Percentiles rank a stretch among this genome's conserved stretches.
These are phyloP conservation scores for Psittacula cyanocephala DNA, from an alignment of 2,113 vertebrate species.

Conservation along the genomic window DNA sequence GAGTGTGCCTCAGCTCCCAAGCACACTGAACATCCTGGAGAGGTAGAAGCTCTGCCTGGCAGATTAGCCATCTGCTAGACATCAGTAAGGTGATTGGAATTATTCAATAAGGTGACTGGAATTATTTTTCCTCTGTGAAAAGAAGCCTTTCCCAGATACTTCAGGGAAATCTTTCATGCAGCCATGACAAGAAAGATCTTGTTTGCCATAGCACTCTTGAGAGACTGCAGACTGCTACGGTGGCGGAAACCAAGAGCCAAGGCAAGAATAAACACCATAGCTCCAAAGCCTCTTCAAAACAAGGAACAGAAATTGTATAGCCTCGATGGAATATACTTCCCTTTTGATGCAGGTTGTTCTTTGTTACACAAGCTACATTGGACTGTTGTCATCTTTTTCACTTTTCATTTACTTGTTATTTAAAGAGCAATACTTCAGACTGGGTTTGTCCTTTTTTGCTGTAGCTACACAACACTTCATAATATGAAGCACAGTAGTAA, in stretches of 20 bases:
- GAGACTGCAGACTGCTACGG: not conserved
- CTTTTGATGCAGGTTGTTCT: not conserved
- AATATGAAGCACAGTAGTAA: not conserved
- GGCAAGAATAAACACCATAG: not conserved
- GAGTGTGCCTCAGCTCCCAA: not conserved
- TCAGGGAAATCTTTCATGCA: not conserved
- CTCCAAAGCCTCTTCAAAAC: not conserved
- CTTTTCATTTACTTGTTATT: not conserved
- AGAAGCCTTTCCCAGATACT: not conserved
- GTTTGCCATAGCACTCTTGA: not conserved
- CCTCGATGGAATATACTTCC: not conserved
- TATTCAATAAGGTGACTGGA: not conserved
- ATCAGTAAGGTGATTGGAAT: not conserved
- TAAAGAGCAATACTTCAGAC: not conserved
- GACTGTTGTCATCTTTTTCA: not conserved
- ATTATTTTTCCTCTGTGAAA: not conserved
- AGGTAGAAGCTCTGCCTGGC: not conserved
- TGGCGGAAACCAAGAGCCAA: not conserved
- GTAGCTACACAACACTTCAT: not conserved
- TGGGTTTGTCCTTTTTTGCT: not conserved
- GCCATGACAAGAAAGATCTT: not conserved
- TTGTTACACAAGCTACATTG: not conserved
- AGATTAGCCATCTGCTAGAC: not conserved
- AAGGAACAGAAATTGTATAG: not conserved
- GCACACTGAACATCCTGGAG: not conserved